Evolutionary conservation across 1,140 invertebrate species (phyloP).

Genomic region (Drosophila suzukii): DNA sequence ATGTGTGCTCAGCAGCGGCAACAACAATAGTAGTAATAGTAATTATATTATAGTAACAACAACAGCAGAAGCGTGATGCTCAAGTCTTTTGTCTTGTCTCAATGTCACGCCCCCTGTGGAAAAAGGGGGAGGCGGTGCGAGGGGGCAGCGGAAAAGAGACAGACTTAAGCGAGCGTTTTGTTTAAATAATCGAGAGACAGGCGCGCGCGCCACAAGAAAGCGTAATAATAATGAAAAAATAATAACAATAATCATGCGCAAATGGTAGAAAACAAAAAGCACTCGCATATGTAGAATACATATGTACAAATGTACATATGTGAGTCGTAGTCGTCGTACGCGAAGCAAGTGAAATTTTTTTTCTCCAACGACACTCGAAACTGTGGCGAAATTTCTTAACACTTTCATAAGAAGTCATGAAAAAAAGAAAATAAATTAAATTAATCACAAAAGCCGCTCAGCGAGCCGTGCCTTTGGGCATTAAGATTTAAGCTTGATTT

Average conservation of each 20-base stretch:
- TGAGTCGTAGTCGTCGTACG: background rate
- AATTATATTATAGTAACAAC: slow-evolving; percentile 14
- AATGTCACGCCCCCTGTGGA: slow-evolving; percentile 64
- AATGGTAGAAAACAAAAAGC: slow-evolving; percentile 67
- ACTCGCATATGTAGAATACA: slow-evolving; percentile 8
- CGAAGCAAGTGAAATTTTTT: slow-evolving; percentile 71
- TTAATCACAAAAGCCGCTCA: slow-evolving; percentile 72
- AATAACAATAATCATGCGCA: slow-evolving; percentile 61
- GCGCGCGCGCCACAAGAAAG: slow-evolving; percentile 53
- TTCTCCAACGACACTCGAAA: slow-evolving; percentile 47
- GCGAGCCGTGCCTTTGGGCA: slow-evolving; percentile 29
- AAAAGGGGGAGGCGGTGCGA: background rate
- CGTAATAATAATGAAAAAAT: slow-evolving; percentile 63
- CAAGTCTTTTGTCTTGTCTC: slow-evolving; percentile 58
- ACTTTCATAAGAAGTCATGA: slow-evolving; percentile 76
- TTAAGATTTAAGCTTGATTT: slow-evolving; percentile 19
- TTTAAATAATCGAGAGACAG: slow-evolving; percentile 50
- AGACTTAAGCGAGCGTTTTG: slow-evolving; percentile 46
- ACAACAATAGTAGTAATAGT: slow-evolving; percentile 28
- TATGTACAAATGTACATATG: background rate
- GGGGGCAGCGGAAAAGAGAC: background rate
- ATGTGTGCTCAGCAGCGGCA: slow-evolving; percentile 15
- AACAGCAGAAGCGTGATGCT: slow-evolving; percentile 37
- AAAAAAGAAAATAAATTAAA: slow-evolving; percentile 53
- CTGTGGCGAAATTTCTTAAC: slow-evolving; percentile 72